A percentile compares a stretch with the other conserved stretches of the same genome.
Evolutionary conservation across 2,113 vertebrate genomes (phyloP).

Genomic region (cat (Felis catus)): F.catus_Fca126_mat1.0 CM031411.1:90591501-90592000

Average conservation of each 20-base stretch:
- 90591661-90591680: not conserved
- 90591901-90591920: not conserved
- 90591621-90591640: not conserved
- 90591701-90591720: conserved; percentile 20
- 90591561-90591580: not conserved
- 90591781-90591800: not conserved
- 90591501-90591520: not conserved
- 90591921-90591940: not conserved
- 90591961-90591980: not conserved
- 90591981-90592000: not conserved
- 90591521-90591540: conserved; percentile 4
- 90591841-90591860: conserved; percentile 6
- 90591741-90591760: not conserved
- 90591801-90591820: conserved; percentile 21
- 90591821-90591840: not conserved
- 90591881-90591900: not conserved
- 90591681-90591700: conserved; percentile 15
- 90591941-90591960: not conserved
- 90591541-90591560: not conserved
- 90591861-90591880: not conserved
- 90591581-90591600: not conserved
- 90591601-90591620: not conserved
- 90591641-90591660: not conserved
- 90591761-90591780: not conserved
- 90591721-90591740: not conserved